Conservation (phyloP, 2,113 vertebrate genomes). For the Hypanus sabinus region DNA sequence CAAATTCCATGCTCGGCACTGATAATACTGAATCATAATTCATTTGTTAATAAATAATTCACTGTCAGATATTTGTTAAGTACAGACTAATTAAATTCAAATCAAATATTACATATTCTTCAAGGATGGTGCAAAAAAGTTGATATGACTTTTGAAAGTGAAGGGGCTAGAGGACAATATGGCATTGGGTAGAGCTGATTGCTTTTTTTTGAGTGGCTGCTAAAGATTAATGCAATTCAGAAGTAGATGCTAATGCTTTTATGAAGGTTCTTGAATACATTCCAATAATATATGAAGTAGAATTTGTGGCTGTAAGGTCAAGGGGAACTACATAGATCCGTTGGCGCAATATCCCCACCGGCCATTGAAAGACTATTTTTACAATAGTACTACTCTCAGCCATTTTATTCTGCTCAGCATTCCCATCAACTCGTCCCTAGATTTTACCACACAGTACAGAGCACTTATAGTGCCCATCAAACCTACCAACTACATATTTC, state of each 20-base stretch:
- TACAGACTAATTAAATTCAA: neutral
- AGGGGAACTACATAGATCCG: too few species aligned
- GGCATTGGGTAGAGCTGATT: neutral
- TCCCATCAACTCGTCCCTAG: too few species aligned
- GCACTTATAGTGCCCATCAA: too few species aligned
- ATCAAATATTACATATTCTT: neutral
- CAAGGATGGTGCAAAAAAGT: neutral
- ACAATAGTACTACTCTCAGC: too few species aligned
- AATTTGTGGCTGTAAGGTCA: neutral
- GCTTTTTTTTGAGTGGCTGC: neutral
- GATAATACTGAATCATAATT: neutral
- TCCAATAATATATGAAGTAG: neutral
- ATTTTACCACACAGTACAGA: too few species aligned
- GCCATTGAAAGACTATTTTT: too few species aligned
- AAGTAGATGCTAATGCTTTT: neutral
- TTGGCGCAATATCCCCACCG: too few species aligned
- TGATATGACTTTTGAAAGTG: neutral
- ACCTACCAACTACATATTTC: too few species aligned
- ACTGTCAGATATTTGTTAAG: neutral
- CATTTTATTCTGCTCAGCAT: too few species aligned
- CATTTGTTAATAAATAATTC: neutral
- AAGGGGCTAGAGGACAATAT: neutral
- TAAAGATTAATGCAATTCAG: neutral
- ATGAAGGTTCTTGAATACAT: neutral
- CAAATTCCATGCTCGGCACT: neutral